These are phyloP conservation scores for Sigmodon hispidus DNA, from an alignment of 2,113 vertebrate species.

Conservation along the genomic window DNA sequence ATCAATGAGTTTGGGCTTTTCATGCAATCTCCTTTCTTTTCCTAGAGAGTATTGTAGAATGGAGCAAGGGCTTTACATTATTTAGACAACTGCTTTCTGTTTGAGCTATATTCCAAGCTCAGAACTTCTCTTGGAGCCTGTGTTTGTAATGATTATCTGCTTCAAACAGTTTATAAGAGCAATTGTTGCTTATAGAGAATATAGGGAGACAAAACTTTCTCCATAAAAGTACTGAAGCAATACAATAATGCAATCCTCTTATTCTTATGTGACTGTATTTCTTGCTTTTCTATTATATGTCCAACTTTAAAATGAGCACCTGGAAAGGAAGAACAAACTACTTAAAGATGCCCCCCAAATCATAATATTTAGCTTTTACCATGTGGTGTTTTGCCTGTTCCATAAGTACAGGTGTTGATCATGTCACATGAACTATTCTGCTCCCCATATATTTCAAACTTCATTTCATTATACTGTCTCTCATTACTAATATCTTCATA, in stretches of 20 bases:
- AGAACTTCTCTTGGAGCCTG: not conserved
- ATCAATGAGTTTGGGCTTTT: not conserved
- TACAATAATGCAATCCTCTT: not conserved
- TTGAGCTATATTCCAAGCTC: not conserved
- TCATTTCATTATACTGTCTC: not conserved
- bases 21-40: too few species aligned
- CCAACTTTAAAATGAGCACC: slow-evolving; percentile 37
- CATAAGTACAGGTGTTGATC: not conserved
- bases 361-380: not conserved
- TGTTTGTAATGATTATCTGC: not conserved
- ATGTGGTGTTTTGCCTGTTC: not conserved
- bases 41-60: not conserved
- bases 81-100: not conserved
- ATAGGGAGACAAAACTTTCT: not conserved
- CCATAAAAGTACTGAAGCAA: not conserved
- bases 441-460: not conserved
- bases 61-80: not conserved
- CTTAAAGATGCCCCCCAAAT: slow-evolving; percentile 11
- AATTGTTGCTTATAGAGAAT: not conserved
- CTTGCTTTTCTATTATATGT: not conserved
- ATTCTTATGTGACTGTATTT: not conserved
- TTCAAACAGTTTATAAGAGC: slow-evolving; percentile 26
- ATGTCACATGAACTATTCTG: not conserved
- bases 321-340: slow-evolving; percentile 2
- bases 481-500: slow-evolving; percentile 16